Evolutionary conservation across 2,113 vertebrate species (phyloP).

Genomic region (Marmota monax): DNA sequence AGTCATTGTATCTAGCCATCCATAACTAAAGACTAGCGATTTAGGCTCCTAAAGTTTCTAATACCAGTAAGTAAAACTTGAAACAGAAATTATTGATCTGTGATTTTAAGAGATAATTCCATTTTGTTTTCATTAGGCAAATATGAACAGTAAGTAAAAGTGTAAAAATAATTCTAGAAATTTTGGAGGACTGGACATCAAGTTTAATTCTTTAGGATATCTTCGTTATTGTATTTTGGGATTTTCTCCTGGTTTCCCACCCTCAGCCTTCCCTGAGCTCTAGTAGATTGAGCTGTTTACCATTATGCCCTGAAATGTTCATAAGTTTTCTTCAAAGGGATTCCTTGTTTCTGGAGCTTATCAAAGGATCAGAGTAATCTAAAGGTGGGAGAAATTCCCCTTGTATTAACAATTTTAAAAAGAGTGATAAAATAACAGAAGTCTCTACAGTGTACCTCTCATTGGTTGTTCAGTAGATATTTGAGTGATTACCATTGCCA

Average conservation of each 20-base stretch:
- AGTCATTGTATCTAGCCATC: neutral
- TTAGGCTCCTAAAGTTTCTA: neutral
- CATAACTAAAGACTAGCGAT: neutral
- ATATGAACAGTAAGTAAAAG: conserved; percentile 3
- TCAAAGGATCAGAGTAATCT: neutral
- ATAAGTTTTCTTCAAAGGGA: conserved; percentile 3
- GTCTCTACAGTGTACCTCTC: neutral
- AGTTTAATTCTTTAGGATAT: neutral
- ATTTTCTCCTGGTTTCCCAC: neutral
- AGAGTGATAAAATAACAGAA: neutral
- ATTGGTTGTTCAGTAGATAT: neutral
- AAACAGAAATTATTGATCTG: neutral
- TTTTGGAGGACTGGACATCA: neutral
- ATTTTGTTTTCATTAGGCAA: conserved; percentile 51
- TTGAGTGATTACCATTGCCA: neutral
- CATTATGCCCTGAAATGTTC: neutral
- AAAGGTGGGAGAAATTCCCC: neutral
- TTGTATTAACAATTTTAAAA: neutral
- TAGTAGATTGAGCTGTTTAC: neutral
- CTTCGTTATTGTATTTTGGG: neutral
- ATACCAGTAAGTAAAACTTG: neutral
- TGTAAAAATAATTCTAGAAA: neutral
- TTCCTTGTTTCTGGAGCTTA: neutral
- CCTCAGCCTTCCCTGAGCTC: neutral
- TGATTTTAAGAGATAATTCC: conserved; percentile 43